Percentiles rank a stretch among this genome's conserved stretches.
phyloP scores from a whole-genome alignment of 2,113 vertebrate genomes.

The Rhynchopsitta pachyrhyncha region DNA sequence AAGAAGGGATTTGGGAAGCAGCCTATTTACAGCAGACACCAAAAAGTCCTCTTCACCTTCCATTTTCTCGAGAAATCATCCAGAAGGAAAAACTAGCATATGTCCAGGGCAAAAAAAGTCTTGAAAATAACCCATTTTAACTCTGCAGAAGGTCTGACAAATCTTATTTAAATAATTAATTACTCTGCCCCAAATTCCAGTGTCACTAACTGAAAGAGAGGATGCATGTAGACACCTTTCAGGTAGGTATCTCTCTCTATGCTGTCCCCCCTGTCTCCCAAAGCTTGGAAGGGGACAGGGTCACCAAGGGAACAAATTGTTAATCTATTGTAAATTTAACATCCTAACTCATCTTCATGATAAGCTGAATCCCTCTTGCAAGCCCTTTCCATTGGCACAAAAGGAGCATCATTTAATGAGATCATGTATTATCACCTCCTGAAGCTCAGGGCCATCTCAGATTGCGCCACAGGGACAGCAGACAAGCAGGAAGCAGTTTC shows the following conservation, averaged over 20 bases:
- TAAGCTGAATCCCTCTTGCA: neutral
- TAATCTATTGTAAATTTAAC: neutral
- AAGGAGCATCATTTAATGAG: neutral
- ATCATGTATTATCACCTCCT: neutral
- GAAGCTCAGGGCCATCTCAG: neutral
- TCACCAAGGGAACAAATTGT: neutral
- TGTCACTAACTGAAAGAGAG: neutral
- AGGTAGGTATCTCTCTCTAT: neutral
- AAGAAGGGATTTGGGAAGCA: neutral
- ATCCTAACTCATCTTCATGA: fast-evolving
- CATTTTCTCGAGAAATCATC: neutral
- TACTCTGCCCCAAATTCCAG: neutral
- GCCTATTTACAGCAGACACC: neutral
- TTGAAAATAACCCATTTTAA: neutral
- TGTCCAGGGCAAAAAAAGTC: neutral
- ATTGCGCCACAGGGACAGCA: neutral
- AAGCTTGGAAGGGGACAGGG: neutral
- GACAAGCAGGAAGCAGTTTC: neutral
- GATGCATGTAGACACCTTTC: neutral
- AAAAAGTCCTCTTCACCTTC: neutral
- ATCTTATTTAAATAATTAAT: neutral
- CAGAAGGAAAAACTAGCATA: neutral
- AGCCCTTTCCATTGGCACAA: neutral
- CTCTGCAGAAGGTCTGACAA: neutral
- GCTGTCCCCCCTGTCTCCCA: neutral